Evolutionary conservation across 1,140 invertebrate species (phyloP).

Genomic region (Drosophila sulfurigaster): DNA sequence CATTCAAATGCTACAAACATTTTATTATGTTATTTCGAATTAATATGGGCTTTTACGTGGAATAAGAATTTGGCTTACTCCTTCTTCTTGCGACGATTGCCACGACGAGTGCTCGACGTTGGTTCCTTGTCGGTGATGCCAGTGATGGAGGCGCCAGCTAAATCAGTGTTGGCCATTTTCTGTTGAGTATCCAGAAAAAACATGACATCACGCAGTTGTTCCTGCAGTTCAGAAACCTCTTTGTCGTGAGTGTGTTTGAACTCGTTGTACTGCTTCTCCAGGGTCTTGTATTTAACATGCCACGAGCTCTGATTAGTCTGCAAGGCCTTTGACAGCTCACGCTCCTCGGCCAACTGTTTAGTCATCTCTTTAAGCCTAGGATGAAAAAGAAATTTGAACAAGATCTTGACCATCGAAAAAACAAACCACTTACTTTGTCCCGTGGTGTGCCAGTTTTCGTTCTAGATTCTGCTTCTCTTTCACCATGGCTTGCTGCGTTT

Average conservation of each 20-base stretch:
- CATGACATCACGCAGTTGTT: slow-evolving; percentile 98
- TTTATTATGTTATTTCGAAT: slow-evolving; percentile 13
- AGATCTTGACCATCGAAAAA: not conserved
- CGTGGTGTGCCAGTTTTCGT: slow-evolving; percentile 88
- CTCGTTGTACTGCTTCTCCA: slow-evolving; percentile 88
- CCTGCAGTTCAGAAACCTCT: slow-evolving; percentile 93
- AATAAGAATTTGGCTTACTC: slow-evolving; percentile 15
- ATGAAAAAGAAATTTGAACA: not conserved
- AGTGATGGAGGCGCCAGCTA: slow-evolving; percentile 88
- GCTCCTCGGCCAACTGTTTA: slow-evolving; percentile 91
- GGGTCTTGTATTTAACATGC: slow-evolving; percentile 89
- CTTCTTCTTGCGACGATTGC: slow-evolving; percentile 76
- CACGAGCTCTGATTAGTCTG: slow-evolving; percentile 91
- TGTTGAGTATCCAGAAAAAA: slow-evolving; percentile 95
- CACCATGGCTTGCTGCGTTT: slow-evolving; percentile 85
- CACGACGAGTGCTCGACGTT: slow-evolving; percentile 38
- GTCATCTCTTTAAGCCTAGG: slow-evolving; percentile 86
- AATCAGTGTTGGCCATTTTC: slow-evolving; percentile 87
- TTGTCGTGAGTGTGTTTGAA: slow-evolving; percentile 91
- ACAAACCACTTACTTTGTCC: slow-evolving; percentile 85
- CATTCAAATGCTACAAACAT: slow-evolving; percentile 11
- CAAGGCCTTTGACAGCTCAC: slow-evolving; percentile 91
- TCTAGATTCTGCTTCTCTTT: slow-evolving; percentile 90
- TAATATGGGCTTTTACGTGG: slow-evolving; percentile 3
- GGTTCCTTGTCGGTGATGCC: slow-evolving; percentile 86